Evolutionary conservation across 2,888 invertebrate genomes (phyloP), one percentile per base, ranked within the genome.

Genomic region (Agonopterix arenella): DNA sequence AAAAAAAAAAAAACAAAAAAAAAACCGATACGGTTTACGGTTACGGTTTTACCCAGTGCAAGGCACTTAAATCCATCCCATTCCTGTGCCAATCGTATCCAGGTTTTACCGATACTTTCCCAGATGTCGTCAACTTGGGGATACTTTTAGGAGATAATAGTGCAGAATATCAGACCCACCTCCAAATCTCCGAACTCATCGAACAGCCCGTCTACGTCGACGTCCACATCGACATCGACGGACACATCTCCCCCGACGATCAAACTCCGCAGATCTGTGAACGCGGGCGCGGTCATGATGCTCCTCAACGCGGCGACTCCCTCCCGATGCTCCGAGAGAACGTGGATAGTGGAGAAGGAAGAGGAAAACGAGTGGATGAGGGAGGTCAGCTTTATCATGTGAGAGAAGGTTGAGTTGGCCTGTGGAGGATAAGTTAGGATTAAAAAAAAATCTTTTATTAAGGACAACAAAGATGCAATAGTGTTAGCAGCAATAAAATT

Each of bases 331-430:
- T 61, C 46, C 0, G 72, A 52, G 44, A 89, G 56, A 8, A 62
- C 60, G 47, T 70, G 69, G 37, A 88, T 58, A 0, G 86, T 72
- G 0, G 80, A 67, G 56, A 85, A 74, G 0, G 85, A 72, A 0
- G 59, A 59, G 0, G 89, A 70, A 57, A 89, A 76, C 0, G 82
- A 74, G 51, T 84, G 83, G 13, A 90, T 66, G 1, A 90, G 62
- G 1, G 64, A 57, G 0, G 79, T 72, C 42, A 91, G 62, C 9
- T 83, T 80, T 18, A 81, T 73, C 64, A 91, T 76, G 45, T 89
- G 86, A 0, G 86, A 75, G 59, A 92, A 92, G 0, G 90, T 89
- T 4, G 75, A 62, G 70, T 92, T 92, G 0, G 90, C 90, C 92
- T 92, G 70, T 4, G 54, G 65, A 52, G 47, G 11, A 9, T 16